phyloP scores from a whole-genome alignment of 37 sponge, comb jelly and placozoan species.

The Oscarella lobularis region DNA sequence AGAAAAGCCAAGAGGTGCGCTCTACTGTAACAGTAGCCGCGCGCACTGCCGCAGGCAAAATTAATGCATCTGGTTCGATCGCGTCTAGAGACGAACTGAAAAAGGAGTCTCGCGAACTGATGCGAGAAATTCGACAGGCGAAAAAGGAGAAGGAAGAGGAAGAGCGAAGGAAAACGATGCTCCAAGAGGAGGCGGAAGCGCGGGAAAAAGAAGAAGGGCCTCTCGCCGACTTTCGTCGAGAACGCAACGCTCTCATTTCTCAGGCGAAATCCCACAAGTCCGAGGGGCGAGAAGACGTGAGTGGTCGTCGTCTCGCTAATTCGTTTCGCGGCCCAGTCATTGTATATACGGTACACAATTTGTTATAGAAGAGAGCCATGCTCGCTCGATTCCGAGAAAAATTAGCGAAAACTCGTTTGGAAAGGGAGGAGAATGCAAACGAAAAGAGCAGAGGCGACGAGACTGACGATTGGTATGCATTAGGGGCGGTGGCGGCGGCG shows the following conservation, averaged over 20 bases:
- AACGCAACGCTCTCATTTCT: background rate
- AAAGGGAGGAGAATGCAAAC: background rate
- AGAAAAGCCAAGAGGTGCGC: conserved; percentile 5
- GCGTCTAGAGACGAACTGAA: conserved; percentile 6
- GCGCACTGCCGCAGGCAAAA: no score
- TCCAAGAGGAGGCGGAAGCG: conserved; percentile 8
- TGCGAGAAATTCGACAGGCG: conserved; percentile 11
- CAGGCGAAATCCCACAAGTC: background rate
- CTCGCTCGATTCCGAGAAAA: background rate
- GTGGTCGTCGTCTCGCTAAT: no score
- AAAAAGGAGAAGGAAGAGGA: conserved; percentile 17
- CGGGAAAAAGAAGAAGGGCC: background rate
- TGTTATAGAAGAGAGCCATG: background rate
- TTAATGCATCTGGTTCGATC: no score
- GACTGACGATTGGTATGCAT: background rate
- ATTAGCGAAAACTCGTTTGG: background rate
- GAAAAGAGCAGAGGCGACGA: background rate
- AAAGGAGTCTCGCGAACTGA: conserved; percentile 7
- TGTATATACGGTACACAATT: no score
- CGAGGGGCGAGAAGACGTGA: background rate
- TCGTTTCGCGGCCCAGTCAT: no score
- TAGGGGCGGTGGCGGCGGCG: no score
- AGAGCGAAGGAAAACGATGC: background rate
- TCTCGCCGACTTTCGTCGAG: background rate
- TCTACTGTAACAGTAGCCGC: background rate